Evolutionary conservation across 2,113 vertebrate genomes (phyloP), one percentile per base, ranked within the genome.

Genomic region (Odocoileus virginianus): DNA sequence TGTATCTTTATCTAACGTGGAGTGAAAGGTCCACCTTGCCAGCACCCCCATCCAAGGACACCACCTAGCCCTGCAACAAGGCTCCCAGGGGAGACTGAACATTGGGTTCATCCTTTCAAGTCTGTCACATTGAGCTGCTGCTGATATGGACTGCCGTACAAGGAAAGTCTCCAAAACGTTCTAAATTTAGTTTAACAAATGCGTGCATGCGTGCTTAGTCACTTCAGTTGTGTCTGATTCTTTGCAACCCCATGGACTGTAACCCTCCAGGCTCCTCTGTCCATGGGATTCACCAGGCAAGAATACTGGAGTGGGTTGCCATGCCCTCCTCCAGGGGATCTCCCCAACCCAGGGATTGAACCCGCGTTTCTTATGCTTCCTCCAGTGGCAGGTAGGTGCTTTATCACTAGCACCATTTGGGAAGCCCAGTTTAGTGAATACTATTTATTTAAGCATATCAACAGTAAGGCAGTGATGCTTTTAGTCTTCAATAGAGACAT

Each of bases 91-190:
- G 54, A 88, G 55, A 83, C 11, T 76, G 36, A 10, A 27, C 55
- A 30, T 5, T 84, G 8, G 15, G 30, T 33, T 57, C 87, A 33
- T 84, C 23, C n/a, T 79, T 88, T 79, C 94, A 91, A 64, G 52
- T 19, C 7, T 33, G n/a, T 86, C 61, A 57, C 40, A 82, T 16
- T 27, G 1, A 40, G 54, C 1, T 78, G 45, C 21, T 89, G 84
- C 76, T 36, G 12, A 27, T 2, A 92, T 6, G 81, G n/a, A 40
- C 67, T 11, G 2, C 52, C 28, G 6, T 10, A 78, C 11, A 86
- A 93, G 71, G 91, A 64, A 93, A 89, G 57, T 33, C 10, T 61
- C 36, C 25, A 15, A 97, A 94, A 81, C n/a, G 86, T 64, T 91
- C 60, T 87, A 78, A 85, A 40, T 54, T 84, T 87, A 94, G 43